Evolutionary conservation across 2,888 invertebrate species (phyloP).

Genomic region (Orthosia gracilis): DNA sequence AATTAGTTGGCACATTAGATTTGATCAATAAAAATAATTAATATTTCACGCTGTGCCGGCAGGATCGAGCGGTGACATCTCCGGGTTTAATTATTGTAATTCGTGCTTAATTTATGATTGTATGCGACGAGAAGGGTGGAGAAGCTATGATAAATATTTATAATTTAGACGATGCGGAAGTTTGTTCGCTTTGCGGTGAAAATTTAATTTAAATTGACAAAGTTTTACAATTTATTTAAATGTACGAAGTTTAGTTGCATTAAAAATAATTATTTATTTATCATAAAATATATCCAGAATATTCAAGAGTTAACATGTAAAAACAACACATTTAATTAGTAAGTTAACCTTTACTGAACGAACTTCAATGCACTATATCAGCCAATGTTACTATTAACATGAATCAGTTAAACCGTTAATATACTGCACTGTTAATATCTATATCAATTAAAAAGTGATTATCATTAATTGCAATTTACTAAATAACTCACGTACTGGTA

Average conservation of each 20-base stretch:
- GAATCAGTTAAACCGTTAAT: constrained; percentile 31
- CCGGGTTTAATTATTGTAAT: constrained; percentile 62
- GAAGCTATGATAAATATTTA: constrained; percentile 65
- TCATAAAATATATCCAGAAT: constrained; percentile 3
- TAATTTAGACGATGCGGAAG: constrained; percentile 59
- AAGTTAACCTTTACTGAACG: neutral
- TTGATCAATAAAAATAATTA: constrained; percentile 29
- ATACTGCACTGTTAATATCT: constrained; percentile 46
- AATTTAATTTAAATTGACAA: constrained; percentile 45
- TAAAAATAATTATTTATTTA: constrained; percentile 6
- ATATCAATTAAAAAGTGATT: constrained; percentile 72
- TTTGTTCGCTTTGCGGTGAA: constrained; percentile 54
- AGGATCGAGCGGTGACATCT: constrained; percentile 73
- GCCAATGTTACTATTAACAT: constrained; percentile 23
- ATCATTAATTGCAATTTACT: constrained; percentile 64
- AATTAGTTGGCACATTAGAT: constrained; percentile 63
- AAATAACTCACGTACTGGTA: constrained; percentile 73
- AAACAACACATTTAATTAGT: constrained; percentile 5
- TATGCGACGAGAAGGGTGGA: constrained; percentile 70
- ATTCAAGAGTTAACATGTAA: neutral
- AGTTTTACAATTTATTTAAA: constrained; percentile 30
- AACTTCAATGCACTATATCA: constrained; percentile 29
- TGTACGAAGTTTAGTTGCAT: constrained; percentile 20
- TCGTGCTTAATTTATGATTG: constrained; percentile 64
- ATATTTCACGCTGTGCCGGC: constrained; percentile 50